Evolutionary conservation across 2,113 vertebrate species (phyloP), one percentile per base, ranked within the genome.

Genomic region (Turdus rufiventris): DNA sequence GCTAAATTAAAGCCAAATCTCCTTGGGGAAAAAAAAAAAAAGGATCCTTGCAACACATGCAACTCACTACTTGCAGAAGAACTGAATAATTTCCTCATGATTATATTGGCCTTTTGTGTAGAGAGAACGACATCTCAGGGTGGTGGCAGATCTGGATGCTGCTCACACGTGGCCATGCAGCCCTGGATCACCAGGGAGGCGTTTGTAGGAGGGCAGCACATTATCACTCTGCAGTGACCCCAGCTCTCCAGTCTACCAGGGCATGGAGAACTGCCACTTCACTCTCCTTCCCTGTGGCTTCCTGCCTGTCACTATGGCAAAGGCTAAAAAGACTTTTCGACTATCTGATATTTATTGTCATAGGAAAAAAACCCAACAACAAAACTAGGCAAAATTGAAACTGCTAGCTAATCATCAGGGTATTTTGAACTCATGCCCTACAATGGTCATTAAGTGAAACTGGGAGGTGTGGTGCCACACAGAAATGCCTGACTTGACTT

Each of bases 161-260:
- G 65, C 31, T 95, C 85, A 96, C 79, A 95, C 29, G 53, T 1
- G 31, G 53, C 66, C 47, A 14, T 0, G 3, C 62, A 90, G 92
- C 51, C 89, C 53, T 80, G 67, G 53, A 82, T 61, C 4, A 3
- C 67, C 81, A 88, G 85, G 79, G 85, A 91, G 60, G 48, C 0
- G 4, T 88, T 57, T 74, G 79, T 34, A 63, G 72, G 80, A 84
- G 60, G 76, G 91, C 77, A 73, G 56, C 2, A 3, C 74, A 45
- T 94, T 83, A 85, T 40, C 66, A 85, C 81, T 95, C 89, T 78
- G 83, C 68, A 94, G 92, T 60, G 86, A 33, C 10, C 80, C 31
- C 66, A 73, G 91, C 79, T 85, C 91, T 71, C 76, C 63, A 58
- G 62, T 28, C 85, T 9, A 18, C 60, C 2, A 33, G 45, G 53